phyloP scores from a whole-genome alignment of 1,140 invertebrate genomes.

The Diabrotica virgifera region DNA sequence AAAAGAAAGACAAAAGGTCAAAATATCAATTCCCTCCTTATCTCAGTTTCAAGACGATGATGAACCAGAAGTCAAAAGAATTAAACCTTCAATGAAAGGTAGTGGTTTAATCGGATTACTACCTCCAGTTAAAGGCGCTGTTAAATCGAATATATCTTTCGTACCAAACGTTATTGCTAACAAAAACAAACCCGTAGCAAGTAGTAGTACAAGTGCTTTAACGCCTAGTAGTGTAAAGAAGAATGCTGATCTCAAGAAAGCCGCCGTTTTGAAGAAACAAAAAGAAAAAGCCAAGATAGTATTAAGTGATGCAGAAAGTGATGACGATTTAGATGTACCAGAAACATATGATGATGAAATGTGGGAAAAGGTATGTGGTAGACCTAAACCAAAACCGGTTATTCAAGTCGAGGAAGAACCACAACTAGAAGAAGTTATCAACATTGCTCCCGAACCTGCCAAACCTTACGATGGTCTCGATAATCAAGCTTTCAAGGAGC shows the following conservation, averaged over 20 bases:
- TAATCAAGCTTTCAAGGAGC: conserved; percentile 44
- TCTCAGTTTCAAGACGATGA: conserved; percentile 37
- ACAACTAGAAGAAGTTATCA: conserved; percentile 24
- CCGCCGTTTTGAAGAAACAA: conserved; percentile 4
- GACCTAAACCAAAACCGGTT: conserved; percentile 26
- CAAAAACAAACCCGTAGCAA: conserved; percentile 25
- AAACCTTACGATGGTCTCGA: conserved; percentile 45
- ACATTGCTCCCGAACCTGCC: conserved; percentile 41
- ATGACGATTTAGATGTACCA: conserved; percentile 39
- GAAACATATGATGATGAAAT: conserved; percentile 45
- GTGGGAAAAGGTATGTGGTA: conserved; percentile 44
- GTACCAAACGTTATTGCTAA: conserved; percentile 28
- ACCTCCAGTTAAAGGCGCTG: conserved; percentile 37
- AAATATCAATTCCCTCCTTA: conserved; percentile 40
- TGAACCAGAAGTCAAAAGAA: conserved; percentile 29
- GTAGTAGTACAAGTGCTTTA: conserved; percentile 17
- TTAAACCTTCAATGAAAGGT: conserved; percentile 32
- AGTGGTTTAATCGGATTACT: conserved; percentile 37
- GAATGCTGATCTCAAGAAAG: conserved; percentile 22
- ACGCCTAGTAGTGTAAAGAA: conserved; percentile 18
- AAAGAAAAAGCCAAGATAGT: conserved; percentile 17
- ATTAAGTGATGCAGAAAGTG: conserved; percentile 33
- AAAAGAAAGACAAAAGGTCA: conserved; percentile 37
- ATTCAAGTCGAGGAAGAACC: conserved; percentile 20
- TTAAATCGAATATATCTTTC: conserved; percentile 35